Evolutionary conservation across 2,113 vertebrate genomes (phyloP).

Genomic region (Ceyx margarethae): DNA sequence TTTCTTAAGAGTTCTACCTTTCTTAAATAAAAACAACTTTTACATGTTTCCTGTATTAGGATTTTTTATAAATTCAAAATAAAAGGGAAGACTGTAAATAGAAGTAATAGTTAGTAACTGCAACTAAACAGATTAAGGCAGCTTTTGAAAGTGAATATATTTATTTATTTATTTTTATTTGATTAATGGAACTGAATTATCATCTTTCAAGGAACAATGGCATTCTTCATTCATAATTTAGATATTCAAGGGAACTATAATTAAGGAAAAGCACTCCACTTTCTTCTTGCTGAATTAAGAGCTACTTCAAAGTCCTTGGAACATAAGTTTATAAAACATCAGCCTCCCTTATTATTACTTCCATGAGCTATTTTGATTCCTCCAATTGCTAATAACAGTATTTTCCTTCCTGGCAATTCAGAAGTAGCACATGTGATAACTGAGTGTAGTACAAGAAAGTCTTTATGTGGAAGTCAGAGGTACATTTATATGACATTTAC

Average conservation of each 20-base stretch:
- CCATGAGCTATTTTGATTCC: not conserved
- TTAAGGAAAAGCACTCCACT: not conserved
- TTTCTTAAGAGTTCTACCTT: not conserved
- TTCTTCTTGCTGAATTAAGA: not conserved
- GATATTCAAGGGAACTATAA: not conserved
- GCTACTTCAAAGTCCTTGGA: not conserved
- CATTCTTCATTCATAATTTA: constrained; percentile 14
- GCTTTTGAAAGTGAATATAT: not conserved
- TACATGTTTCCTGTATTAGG: not conserved
- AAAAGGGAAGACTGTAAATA: not conserved
- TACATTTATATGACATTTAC: not conserved
- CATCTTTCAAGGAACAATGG: not conserved
- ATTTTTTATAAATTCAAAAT: not conserved
- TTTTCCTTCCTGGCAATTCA: not conserved
- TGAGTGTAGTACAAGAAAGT: not conserved
- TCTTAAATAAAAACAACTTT: not conserved
- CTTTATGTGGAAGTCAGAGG: not conserved
- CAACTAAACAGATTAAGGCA: not conserved
- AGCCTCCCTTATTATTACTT: not conserved
- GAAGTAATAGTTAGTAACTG: not conserved
- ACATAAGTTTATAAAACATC: not conserved
- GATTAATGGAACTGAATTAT: not conserved
- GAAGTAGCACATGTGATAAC: not conserved
- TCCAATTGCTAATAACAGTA: not conserved
- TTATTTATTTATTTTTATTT: not conserved